Evolutionary conservation across 1,140 invertebrate species (phyloP), one percentile per base, ranked within the genome.

Genomic region (Anoplolepis gracilipes): DNA sequence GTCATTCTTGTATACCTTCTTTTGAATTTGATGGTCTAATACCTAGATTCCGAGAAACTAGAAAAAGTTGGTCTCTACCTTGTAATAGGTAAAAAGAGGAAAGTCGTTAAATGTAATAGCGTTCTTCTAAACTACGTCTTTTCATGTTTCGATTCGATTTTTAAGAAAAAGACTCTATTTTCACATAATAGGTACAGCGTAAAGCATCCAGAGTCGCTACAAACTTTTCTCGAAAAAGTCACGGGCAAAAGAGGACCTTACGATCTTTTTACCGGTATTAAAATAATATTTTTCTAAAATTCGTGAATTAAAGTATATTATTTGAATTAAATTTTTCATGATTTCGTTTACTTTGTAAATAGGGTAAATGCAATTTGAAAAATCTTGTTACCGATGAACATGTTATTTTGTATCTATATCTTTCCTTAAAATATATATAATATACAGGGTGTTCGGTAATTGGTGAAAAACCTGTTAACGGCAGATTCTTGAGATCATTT

Each of bases 231-330:
- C 5, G 70, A 65, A 1, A 91, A 91, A 8, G 3, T 85, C 0
- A 87, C 69, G 4, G 57, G 90, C 1, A 91, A 91, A 13, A 70
- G 82, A 19, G 90, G 90, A 5, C 90, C 90, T 22, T 91, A 91
- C 61, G 87, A 91, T 85, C 62, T 91, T 28, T 91, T 91, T 10
- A 91, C 90, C 84, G 90, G 90, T 91, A 1, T 36, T 1, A 59
- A 39, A 75, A 57, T 28, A 19, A 25, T 13, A 25, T 39, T 33
- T 67, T 67, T 30, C 39, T 16, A 19, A 19, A n/a, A 25, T 53
- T 13, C 2, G 36, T 73, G 11, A 33, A 6, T 11, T n/a, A 72
- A 30, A 22, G 0, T 57, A 57, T 25, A 42, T 3, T 53, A 22
- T 22, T 36, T 8, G 25, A 1, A 33, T 46, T 73, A 65, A 13